phyloP scores from a whole-genome alignment of 1,140 invertebrate genomes.

The Arctopsyche grandis region DNA sequence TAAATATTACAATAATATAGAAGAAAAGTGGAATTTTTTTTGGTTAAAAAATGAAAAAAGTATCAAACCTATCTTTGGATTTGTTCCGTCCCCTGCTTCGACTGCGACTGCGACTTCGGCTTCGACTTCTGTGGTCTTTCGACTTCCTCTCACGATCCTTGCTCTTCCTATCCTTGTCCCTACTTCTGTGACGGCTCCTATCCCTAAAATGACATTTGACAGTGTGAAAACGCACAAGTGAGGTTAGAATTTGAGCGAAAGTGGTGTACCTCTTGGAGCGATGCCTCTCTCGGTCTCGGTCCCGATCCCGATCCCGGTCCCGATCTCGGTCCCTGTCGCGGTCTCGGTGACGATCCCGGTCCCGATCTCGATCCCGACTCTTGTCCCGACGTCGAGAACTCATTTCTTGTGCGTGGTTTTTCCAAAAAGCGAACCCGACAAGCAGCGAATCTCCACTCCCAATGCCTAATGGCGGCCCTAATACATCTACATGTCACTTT shows the following conservation, averaged over 20 bases:
- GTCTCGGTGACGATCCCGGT: conserved; percentile 59
- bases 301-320: conserved; percentile 60
- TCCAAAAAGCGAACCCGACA: too few species aligned
- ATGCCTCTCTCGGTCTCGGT: conserved; percentile 59
- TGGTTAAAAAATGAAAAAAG: not conserved
- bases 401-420: not conserved
- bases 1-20: too few species aligned
- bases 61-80: conserved; percentile 64
- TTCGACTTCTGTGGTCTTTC: conserved; percentile 55
- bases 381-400: conserved; percentile 12
- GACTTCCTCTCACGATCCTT: conserved; percentile 51
- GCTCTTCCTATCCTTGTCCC: conserved; percentile 63
- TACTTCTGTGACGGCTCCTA: conserved; percentile 56
- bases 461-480: too few species aligned
- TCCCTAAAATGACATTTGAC: conserved; percentile 49
- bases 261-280: conserved; percentile 62
- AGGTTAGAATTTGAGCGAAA: conserved; percentile 26
- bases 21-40: not conserved
- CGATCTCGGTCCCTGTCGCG: conserved; percentile 60
- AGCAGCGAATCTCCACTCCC: too few species aligned
- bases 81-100: conserved; percentile 64
- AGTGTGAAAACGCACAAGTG: not conserved
- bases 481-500: too few species aligned
- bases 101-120: conserved; percentile 59
- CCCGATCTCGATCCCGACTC: conserved; percentile 57